Base-by-base conservation (phyloP, 23 tunicate genomes). In the Clavelina lepadiformis region DNA sequence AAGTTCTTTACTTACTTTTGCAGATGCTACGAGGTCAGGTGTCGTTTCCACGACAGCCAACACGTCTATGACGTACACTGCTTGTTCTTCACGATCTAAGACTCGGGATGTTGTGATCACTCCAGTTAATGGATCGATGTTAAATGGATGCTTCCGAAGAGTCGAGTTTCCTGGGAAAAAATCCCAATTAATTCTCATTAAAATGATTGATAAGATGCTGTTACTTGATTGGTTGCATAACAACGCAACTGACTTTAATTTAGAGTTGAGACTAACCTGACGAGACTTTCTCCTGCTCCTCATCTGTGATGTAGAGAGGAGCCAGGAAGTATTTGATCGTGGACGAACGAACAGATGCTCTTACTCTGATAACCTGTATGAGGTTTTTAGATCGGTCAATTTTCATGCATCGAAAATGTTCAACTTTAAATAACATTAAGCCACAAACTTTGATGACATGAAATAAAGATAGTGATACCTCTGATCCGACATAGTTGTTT, bases 21-120 rank as follows among this genome's bases (percentile, higher is more conserved):
- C 41, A 18, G 77, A 62, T 22, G 86, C 53, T 1, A 80, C 77
- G 3, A 63, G 57, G 29, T 80, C 65, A 2, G 65, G 78, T 2
- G 86, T 61, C 5, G 78, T 80, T 47, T 62, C 27, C 19, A 71
- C 78, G 65, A 31, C 61, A 27, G 86, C 86, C 23, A 71, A 58
- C 6, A 80, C 78, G 28, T 56, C 38, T 3, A 80, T 51, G 0
- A 27, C 54, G 32, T 61, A 56, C 24, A 29, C 20, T 19, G 77
- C 21, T 41, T 35, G 5, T 27, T 5, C 27, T 35, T 80, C 86
- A 2, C 77, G 51, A 58, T 80, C 86, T 8, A 80, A 57, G 18
- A 31, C 36, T 3, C 35, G 26, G 3, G 21, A 33, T 1, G 57
- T 49, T 26, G 77, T 29, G 27, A 80, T 62, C 4, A 28, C n/a